Evolutionary conservation across 2,797 vertebrate species (phyloP).

Genomic region (Synanceia verrucosa): DNA sequence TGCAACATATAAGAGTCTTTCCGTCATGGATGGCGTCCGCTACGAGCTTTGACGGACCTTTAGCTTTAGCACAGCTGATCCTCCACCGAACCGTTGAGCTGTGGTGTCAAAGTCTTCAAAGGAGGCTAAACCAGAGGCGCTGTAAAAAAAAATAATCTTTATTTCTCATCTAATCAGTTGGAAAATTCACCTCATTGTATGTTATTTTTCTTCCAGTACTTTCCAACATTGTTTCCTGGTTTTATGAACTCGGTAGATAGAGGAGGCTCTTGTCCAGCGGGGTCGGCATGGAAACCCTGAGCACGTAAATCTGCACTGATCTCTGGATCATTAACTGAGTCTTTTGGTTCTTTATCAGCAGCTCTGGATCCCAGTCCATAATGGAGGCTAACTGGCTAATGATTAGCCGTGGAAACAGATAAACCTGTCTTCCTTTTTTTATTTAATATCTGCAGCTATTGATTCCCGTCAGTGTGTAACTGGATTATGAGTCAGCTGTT

Average conservation of each 20-base stretch:
- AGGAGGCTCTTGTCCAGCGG: constrained; percentile 69
- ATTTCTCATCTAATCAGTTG: constrained; percentile 72
- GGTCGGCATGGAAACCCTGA: constrained; percentile 53
- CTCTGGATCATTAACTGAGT: constrained; percentile 78
- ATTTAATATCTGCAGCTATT: no score
- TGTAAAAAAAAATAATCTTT: no score
- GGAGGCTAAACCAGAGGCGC: constrained; percentile 44
- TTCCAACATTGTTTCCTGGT: constrained; percentile 60
- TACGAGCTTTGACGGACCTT: constrained; percentile 20
- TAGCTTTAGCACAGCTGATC: constrained; percentile 34
- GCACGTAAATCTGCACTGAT: constrained; percentile 78
- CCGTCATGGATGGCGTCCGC: constrained; percentile 16
- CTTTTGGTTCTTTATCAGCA: constrained; percentile 76
- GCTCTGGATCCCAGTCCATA: constrained; percentile 70
- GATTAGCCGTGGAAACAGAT: no score
- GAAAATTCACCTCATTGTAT: constrained; percentile 46
- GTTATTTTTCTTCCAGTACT: constrained; percentile 62
- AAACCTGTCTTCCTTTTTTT: no score
- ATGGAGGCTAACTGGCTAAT: constrained; percentile 80
- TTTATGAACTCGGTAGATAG: constrained; percentile 76
- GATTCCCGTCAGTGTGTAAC: no score
- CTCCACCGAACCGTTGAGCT: constrained; percentile 22
- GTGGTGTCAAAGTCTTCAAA: constrained; percentile 43
- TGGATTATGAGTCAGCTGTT: no score
- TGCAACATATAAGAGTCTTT: constrained; percentile 33